A percentile compares a stretch with the other conserved stretches of the same genome.
Conservation (phyloP, 64 coral and sea anemone genomes). For the Pachyseris speciosa region DNA sequence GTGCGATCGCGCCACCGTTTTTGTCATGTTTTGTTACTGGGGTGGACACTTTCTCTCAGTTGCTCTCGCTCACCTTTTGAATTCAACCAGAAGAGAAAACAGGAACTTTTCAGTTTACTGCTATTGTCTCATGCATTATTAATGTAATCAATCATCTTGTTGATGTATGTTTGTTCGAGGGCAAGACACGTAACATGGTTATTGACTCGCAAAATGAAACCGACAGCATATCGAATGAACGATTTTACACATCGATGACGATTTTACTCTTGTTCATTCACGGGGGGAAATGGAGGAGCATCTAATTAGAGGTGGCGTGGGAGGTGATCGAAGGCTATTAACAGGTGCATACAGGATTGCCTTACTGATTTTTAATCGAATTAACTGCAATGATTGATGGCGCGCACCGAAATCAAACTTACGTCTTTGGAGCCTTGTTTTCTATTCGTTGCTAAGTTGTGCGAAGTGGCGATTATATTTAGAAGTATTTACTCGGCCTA, state of each 20-base stretch:
- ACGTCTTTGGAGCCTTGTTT: background rate
- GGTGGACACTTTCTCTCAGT: background rate
- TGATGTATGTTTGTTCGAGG: background rate
- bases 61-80: background rate
- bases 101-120: slow-evolving; percentile 11
- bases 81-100: background rate
- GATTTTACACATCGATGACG: slow-evolving; percentile 5
- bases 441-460: slow-evolving; percentile 20
- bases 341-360: slow-evolving; percentile 57
- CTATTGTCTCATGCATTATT: slow-evolving; percentile 54
- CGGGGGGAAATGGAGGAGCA: background rate
- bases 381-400: slow-evolving; percentile 51
- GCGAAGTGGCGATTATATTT: slow-evolving; percentile 40
- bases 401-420: slow-evolving; percentile 43
- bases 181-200: background rate
- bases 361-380: slow-evolving; percentile 74
- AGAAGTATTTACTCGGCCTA: background rate
- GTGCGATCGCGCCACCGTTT: background rate
- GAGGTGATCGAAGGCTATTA: slow-evolving; percentile 32
- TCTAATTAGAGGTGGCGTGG: slow-evolving; percentile 68
- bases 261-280: slow-evolving; percentile 36
- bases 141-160: slow-evolving; percentile 27
- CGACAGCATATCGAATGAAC: background rate
- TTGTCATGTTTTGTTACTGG: background rate
- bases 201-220: slow-evolving; percentile 64